A percentile compares a stretch with the other conserved stretches of the same genome.
Conservation (phyloP, 1,140 invertebrate genomes). For the Drosophila truncata region DNA sequence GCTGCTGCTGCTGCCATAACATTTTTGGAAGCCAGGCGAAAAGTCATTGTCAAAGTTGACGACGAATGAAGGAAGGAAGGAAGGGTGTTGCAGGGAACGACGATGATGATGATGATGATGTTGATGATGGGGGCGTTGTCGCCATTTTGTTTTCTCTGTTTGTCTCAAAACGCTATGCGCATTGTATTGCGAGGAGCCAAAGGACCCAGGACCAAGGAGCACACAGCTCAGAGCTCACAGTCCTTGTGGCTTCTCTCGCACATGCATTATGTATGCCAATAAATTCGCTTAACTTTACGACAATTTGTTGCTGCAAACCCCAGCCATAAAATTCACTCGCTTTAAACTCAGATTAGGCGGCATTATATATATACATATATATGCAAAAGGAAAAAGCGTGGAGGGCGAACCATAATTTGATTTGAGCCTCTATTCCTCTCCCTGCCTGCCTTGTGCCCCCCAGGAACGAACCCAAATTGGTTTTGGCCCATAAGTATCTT, state of each 20-base stretch:
- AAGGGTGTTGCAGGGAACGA: background rate
- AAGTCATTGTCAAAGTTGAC: constrained; percentile 80
- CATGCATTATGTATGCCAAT: constrained; percentile 83
- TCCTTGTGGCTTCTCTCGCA: constrained; percentile 19
- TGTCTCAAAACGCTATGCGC: constrained; percentile 66
- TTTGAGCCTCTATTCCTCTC: constrained; percentile 22
- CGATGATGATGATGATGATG: constrained; percentile 39
- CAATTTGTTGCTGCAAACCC: constrained; percentile 80
- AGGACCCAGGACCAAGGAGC: background rate
- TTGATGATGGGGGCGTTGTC: constrained; percentile 58
- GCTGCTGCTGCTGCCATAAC: constrained; percentile 46
- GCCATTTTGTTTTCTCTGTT: constrained; percentile 71
- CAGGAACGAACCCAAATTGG: constrained; percentile 49
- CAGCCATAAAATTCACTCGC: constrained; percentile 68
- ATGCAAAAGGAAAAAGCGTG: background rate
- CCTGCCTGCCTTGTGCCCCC: background rate
- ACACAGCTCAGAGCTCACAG: background rate
- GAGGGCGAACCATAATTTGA: constrained; percentile 53
- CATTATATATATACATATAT: background rate
- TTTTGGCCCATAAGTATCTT: constrained; percentile 43
- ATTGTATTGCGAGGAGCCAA: constrained; percentile 51
- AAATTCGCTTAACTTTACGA: constrained; percentile 84
- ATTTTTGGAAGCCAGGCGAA: constrained; percentile 72
- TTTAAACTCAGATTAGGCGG: constrained; percentile 45
- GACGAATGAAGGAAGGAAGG: constrained; percentile 13